Conservation (phyloP, 2,113 vertebrate genomes). For the Beaufortia kweichowensis region DNA sequence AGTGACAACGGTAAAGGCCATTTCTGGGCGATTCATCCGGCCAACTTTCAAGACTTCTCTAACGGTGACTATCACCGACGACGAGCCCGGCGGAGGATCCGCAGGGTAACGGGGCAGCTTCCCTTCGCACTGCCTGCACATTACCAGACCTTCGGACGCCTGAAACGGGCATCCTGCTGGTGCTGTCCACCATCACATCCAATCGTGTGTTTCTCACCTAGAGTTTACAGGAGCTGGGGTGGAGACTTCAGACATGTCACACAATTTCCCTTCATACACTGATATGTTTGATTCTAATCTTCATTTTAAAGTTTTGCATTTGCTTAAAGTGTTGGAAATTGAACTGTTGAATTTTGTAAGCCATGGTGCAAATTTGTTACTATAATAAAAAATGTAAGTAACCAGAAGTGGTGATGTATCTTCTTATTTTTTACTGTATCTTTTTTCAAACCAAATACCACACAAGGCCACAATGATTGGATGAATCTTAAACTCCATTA, state of each 20-base stretch:
- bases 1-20: slow-evolving; percentile 84
- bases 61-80: slow-evolving; percentile 82
- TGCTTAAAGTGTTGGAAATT: too few species aligned
- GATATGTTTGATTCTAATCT: background rate
- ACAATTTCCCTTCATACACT: slow-evolving; percentile 12
- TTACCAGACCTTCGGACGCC: slow-evolving; percentile 53
- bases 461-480: background rate
- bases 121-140: slow-evolving; percentile 55
- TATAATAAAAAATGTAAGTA: background rate
- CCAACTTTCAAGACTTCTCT: slow-evolving; percentile 79
- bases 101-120: slow-evolving; percentile 67
- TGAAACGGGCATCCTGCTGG: slow-evolving; percentile 63
- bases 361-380: background rate
- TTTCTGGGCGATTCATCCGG: slow-evolving; percentile 81
- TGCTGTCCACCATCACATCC: slow-evolving; percentile 66
- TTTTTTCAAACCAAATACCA: background rate
- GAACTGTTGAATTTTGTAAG: background rate
- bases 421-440: background rate
- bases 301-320: too few species aligned
- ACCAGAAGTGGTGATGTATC: background rate
- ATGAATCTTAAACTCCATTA: too few species aligned
- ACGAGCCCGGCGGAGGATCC: slow-evolving; percentile 72
- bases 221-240: slow-evolving; percentile 71
- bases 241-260: slow-evolving; percentile 49
- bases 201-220: slow-evolving; percentile 58